Conservation (phyloP, 1,140 invertebrate species). For the Drosophila navojoa region DNA sequence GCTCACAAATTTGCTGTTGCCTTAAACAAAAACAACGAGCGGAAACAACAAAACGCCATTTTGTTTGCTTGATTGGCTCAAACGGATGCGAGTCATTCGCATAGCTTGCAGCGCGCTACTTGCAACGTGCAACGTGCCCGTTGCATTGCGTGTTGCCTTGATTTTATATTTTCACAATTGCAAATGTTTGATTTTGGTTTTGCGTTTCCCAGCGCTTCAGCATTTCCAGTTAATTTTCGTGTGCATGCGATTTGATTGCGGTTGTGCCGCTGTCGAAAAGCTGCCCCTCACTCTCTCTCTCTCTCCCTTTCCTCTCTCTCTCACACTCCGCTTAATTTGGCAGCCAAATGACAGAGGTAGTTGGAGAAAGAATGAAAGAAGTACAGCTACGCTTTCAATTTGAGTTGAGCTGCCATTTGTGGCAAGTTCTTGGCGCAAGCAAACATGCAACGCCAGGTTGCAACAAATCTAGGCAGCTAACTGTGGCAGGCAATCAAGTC, state of each 20-base stretch:
- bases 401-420: constrained; percentile 11
- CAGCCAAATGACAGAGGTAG: constrained; percentile 58
- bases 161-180: constrained; percentile 50
- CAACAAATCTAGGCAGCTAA: no score
- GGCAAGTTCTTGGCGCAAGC: constrained; percentile 6
- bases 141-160: constrained; percentile 57
- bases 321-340: constrained; percentile 41
- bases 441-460: constrained; percentile 16
- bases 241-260: constrained; percentile 66
- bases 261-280: constrained; percentile 19
- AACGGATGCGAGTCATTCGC: constrained; percentile 11
- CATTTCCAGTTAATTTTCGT: constrained; percentile 66
- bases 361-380: constrained; percentile 20
- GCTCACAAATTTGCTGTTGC: constrained; percentile 10
- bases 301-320: constrained; percentile 21
- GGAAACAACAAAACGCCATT: constrained; percentile 66
- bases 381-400: constrained; percentile 17
- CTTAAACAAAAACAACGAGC: constrained; percentile 20
- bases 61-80: constrained; percentile 55
- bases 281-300: no score
- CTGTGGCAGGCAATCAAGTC: background rate
- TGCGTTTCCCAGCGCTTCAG: constrained; percentile 28
- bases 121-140: constrained; percentile 2
- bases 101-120: constrained; percentile 5
- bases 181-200: constrained; percentile 65